A percentile compares a stretch with the other conserved stretches of the same genome.
Evolutionary conservation across 2,888 invertebrate species (phyloP).

Genomic region (Eurytoma californica): DNA sequence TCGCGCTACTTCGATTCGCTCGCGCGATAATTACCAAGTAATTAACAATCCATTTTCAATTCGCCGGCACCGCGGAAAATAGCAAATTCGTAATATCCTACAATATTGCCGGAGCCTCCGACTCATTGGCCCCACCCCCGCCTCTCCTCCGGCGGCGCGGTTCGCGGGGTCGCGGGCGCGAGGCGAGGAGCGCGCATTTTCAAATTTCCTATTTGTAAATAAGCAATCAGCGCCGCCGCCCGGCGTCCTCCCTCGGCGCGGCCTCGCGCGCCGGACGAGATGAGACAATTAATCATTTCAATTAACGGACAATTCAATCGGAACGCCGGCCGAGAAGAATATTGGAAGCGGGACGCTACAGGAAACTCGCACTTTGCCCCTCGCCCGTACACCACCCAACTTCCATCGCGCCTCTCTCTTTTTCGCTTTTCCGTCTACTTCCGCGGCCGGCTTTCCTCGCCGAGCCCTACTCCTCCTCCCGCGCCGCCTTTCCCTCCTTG

Average conservation of each 20-base stretch:
- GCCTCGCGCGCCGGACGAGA: constrained; percentile 48
- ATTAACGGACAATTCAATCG: constrained; percentile 74
- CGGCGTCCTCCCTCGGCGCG: constrained; percentile 3
- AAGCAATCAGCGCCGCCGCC: constrained; percentile 70
- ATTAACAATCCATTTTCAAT: constrained; percentile 75
- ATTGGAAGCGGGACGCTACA: constrained; percentile 69
- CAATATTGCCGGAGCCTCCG: constrained; percentile 68
- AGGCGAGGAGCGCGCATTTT: constrained; percentile 68
- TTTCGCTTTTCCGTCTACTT: constrained; percentile 5
- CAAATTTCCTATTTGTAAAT: constrained; percentile 76
- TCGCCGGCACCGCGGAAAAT: constrained; percentile 69
- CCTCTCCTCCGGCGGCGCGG: constrained; percentile 57
- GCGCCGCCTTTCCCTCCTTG: not conserved
- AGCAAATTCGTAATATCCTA: constrained; percentile 76
- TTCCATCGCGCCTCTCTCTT: constrained; percentile 15
- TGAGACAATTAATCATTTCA: constrained; percentile 76
- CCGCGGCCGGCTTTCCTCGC: not conserved
- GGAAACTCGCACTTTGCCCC: constrained; percentile 62
- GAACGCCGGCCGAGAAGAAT: constrained; percentile 68
- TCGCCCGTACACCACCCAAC: constrained; percentile 27
- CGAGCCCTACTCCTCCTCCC: not conserved
- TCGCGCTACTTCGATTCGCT: constrained; percentile 68
- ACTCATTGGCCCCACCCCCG: constrained; percentile 60
- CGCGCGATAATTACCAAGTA: constrained; percentile 72
- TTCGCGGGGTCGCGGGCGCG: constrained; percentile 8